Evolutionary conservation across 2,888 invertebrate genomes (phyloP).

Genomic region (Amphipoea oculea): DNA sequence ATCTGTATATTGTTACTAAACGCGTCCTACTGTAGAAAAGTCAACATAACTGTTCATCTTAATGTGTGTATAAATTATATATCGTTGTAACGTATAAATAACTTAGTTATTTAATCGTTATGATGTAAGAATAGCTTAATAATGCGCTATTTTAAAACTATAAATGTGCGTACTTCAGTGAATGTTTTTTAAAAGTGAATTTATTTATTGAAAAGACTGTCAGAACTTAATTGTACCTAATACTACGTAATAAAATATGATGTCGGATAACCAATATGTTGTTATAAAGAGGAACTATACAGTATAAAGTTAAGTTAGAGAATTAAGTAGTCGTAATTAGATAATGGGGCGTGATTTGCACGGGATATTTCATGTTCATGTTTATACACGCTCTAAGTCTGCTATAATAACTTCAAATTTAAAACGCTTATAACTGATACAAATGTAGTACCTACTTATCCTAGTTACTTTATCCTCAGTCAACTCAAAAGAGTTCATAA

Average conservation of each 20-base stretch:
- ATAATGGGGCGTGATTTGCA: constrained; percentile 26
- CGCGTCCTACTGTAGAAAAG: constrained; percentile 58
- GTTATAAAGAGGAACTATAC: constrained; percentile 55
- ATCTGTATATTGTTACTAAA: constrained; percentile 59
- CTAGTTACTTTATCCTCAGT: constrained; percentile 45
- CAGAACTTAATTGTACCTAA: constrained; percentile 69
- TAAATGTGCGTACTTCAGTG: constrained; percentile 62
- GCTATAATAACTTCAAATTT: constrained; percentile 53
- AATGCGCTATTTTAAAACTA: constrained; percentile 52
- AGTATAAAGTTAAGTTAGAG: constrained; percentile 46
- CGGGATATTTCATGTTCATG: constrained; percentile 29
- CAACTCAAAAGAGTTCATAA: constrained; percentile 27
- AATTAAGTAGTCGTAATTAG: constrained; percentile 49
- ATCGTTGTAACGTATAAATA: constrained; percentile 53
- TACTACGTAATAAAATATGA: constrained; percentile 54
- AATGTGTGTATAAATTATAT: constrained; percentile 47
- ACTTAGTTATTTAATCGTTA: constrained; percentile 59
- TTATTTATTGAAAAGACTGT: constrained; percentile 80
- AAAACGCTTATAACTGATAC: constrained; percentile 53
- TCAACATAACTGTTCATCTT: constrained; percentile 40
- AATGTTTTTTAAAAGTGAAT: constrained; percentile 65
- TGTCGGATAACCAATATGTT: constrained; percentile 65
- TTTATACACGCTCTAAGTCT: constrained; percentile 36
- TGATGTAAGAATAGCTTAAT: constrained; percentile 38
- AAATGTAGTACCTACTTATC: constrained; percentile 35